Evolutionary conservation across 1,140 invertebrate species (phyloP).

Genomic region (Homalodisca vitripennis): DNA sequence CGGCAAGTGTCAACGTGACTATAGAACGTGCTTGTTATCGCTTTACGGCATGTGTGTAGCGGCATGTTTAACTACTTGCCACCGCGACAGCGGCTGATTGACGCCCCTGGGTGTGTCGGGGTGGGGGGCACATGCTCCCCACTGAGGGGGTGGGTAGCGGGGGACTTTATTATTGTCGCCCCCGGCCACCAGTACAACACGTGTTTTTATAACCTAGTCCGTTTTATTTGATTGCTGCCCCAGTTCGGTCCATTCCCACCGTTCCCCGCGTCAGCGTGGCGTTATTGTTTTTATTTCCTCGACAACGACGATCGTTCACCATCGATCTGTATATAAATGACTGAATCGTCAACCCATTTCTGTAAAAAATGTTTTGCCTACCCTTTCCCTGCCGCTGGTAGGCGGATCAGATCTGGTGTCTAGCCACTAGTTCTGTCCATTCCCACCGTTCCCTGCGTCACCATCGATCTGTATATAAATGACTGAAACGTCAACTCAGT

Average conservation of each 20-base stretch:
- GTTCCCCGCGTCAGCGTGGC: background rate
- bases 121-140: background rate
- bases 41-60: background rate
- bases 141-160: background rate
- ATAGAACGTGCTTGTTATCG: background rate
- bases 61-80: background rate
- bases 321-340: too few species aligned
- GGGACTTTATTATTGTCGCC: background rate
- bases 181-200: background rate
- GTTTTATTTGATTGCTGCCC: conserved; percentile 10
- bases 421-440: background rate
- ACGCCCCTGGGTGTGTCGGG: background rate
- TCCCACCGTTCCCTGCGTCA: background rate
- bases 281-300: conserved; percentile 13
- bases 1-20: too few species aligned
- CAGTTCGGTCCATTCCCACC: background rate
- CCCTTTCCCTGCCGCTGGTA: too few species aligned
- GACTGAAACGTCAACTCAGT: too few species aligned
- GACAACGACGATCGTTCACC: too few species aligned
- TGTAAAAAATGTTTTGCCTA: too few species aligned
- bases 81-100: conserved; percentile 2
- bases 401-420: too few species aligned
- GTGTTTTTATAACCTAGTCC: conserved; percentile 21
- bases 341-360: too few species aligned
- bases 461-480: too few species aligned